A percentile compares a stretch with the other conserved stretches of the same genome.
Evolutionary conservation across 2,888 invertebrate genomes (phyloP).

Genomic region (Orthosia incerta): DNA sequence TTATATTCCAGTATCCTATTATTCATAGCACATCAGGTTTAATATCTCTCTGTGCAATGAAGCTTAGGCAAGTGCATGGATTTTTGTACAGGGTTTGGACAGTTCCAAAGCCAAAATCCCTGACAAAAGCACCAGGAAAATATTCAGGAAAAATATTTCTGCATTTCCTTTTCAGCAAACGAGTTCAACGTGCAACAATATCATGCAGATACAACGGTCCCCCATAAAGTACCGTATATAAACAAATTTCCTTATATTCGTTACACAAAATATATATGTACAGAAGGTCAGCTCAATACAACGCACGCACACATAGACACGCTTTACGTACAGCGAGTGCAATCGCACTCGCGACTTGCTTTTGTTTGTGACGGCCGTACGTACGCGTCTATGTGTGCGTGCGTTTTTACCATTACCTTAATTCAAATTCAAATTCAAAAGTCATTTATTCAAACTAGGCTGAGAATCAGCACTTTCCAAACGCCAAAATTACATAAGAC

Average conservation of each 20-base stretch:
- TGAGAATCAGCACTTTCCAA: too few relatives aligned
- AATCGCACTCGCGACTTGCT: not conserved
- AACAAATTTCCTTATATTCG: constrained; percentile 36
- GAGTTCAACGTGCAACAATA: constrained; percentile 46
- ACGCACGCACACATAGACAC: constrained; percentile 1
- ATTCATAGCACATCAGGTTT: constrained; percentile 2
- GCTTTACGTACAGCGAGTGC: not conserved
- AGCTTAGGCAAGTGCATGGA: too few relatives aligned
- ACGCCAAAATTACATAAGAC: too few relatives aligned
- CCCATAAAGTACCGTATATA: constrained; percentile 37
- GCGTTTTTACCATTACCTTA: too few relatives aligned
- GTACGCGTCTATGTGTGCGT: not conserved
- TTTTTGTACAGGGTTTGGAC: too few relatives aligned
- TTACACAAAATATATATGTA: not conserved
- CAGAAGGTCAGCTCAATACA: constrained; percentile 11
- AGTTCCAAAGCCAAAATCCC: constrained; percentile 8
- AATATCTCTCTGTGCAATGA: too few relatives aligned
- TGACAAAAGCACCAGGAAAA: constrained; percentile 1
- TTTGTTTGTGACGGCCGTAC: too few relatives aligned
- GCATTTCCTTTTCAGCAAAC: constrained; percentile 45
- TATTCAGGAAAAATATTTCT: constrained; percentile 29
- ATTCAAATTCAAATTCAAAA: too few relatives aligned
- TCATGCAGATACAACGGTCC: constrained; percentile 45
- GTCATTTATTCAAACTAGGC: too few relatives aligned
- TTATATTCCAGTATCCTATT: not conserved